A percentile compares a stretch with the other conserved stretches of the same genome.
Conservation (phyloP, 2,888 invertebrate species). For the Hirtodrosophila duncani region DNA sequence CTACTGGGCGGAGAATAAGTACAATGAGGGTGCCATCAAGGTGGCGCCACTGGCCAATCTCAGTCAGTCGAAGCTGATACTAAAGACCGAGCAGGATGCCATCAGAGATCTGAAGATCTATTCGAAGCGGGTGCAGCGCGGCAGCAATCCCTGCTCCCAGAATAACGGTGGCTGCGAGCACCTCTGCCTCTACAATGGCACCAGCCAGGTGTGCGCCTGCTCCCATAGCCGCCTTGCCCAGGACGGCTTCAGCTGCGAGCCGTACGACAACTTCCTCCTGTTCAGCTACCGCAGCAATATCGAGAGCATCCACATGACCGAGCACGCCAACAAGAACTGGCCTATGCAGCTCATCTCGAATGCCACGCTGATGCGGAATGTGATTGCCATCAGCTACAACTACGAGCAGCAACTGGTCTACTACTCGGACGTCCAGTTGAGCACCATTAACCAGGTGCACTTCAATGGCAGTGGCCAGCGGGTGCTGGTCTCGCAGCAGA, state of each 20-base stretch:
- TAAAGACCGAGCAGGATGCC: slow-evolving; percentile 82
- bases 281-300: slow-evolving; percentile 89
- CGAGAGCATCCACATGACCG: slow-evolving; percentile 88
- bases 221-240: slow-evolving; percentile 87
- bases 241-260: slow-evolving; percentile 84
- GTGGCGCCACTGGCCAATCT: slow-evolving; percentile 82
- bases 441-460: slow-evolving; percentile 88
- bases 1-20: slow-evolving; percentile 88
- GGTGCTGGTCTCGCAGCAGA: slow-evolving; percentile 85
- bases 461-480: slow-evolving; percentile 88
- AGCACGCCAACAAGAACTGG: slow-evolving; percentile 86
- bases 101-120: slow-evolving; percentile 85
- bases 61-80: slow-evolving; percentile 80
- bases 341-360: slow-evolving; percentile 87
- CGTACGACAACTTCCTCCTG: slow-evolving; percentile 89
- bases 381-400: slow-evolving; percentile 90
- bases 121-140: slow-evolving; percentile 80
- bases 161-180: slow-evolving; percentile 88
- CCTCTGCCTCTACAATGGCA: slow-evolving; percentile 87
- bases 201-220: slow-evolving; percentile 86
- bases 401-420: slow-evolving; percentile 84
- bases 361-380: slow-evolving; percentile 87
- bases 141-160: slow-evolving; percentile 82
- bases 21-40: slow-evolving; percentile 81
- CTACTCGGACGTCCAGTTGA: slow-evolving; percentile 93